A percentile compares a stretch with the other conserved stretches of the same genome.
These are phyloP conservation scores for Micoletzkya japonica DNA, from an alignment of 2,888 invertebrate genomes.

Conservation along the genomic window DNA sequence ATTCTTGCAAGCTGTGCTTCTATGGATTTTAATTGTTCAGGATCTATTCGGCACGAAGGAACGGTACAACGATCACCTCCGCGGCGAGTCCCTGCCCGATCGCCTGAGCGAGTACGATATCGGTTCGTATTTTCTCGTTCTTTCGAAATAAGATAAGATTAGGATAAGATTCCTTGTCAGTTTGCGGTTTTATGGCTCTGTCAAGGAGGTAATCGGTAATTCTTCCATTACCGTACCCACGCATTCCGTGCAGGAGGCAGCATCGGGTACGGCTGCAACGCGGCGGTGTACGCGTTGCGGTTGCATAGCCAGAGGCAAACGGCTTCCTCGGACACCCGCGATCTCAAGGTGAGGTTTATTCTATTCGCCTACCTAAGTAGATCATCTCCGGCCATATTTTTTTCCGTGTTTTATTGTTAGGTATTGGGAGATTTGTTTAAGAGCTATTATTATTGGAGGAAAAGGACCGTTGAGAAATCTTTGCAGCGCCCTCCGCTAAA, in stretches of 20 bases:
- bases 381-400: neutral
- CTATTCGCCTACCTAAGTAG: neutral
- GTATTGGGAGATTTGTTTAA: neutral
- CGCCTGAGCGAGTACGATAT: conserved; percentile 56
- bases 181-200: no score
- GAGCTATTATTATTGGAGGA: no score
- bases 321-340: neutral
- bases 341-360: conserved; percentile 18
- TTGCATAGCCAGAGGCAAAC: conserved; percentile 8
- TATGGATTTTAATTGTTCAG: conserved; percentile 28
- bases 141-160: neutral
- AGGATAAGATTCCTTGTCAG: no score
- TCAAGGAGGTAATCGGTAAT: neutral
- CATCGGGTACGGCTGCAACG: conserved; percentile 59
- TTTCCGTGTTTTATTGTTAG: neutral
- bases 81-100: conserved; percentile 40
- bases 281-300: conserved; percentile 56
- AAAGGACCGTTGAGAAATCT: no score
- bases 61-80: conserved; percentile 53
- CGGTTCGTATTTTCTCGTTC: conserved; percentile 34
- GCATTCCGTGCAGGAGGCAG: conserved; percentile 40
- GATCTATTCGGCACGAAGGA: conserved; percentile 44
- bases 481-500: no score
- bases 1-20: no score
- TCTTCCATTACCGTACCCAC: neutral